phyloP scores from a whole-genome alignment of 2,113 vertebrate genomes.

The Callaeas wilsoni region DNA sequence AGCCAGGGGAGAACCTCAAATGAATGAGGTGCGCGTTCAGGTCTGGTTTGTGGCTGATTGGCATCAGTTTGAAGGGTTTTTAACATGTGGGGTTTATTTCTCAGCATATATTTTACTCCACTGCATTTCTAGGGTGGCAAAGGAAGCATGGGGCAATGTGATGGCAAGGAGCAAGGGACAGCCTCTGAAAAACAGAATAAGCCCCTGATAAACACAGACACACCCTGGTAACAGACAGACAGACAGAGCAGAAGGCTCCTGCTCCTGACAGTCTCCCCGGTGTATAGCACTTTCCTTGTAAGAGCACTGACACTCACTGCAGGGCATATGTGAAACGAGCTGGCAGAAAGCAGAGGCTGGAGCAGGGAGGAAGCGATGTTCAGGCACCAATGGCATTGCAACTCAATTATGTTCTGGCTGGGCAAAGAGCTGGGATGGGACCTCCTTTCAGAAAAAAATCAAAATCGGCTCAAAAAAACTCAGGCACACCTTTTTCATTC shows the following conservation, averaged over 20 bases:
- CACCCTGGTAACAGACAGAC: background rate
- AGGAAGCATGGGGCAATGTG: background rate
- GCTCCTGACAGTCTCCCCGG: constrained; percentile 5
- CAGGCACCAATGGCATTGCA: background rate
- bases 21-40: accelerated
- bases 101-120: background rate
- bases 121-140: background rate
- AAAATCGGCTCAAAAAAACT: background rate
- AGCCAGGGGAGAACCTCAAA: background rate
- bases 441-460: background rate
- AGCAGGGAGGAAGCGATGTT: background rate
- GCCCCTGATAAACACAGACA: background rate
- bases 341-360: constrained; percentile 7
- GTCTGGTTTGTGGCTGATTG: background rate
- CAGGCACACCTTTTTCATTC: background rate
- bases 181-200: background rate
- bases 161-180: background rate
- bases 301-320: constrained; percentile 26
- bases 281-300: background rate
- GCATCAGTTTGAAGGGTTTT: background rate
- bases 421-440: background rate
- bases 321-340: constrained; percentile 38
- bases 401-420: background rate
- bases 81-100: background rate
- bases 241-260: constrained; percentile 41